Conservation (phyloP, 1,140 invertebrate species). For the Lanistes nyassanus region DNA sequence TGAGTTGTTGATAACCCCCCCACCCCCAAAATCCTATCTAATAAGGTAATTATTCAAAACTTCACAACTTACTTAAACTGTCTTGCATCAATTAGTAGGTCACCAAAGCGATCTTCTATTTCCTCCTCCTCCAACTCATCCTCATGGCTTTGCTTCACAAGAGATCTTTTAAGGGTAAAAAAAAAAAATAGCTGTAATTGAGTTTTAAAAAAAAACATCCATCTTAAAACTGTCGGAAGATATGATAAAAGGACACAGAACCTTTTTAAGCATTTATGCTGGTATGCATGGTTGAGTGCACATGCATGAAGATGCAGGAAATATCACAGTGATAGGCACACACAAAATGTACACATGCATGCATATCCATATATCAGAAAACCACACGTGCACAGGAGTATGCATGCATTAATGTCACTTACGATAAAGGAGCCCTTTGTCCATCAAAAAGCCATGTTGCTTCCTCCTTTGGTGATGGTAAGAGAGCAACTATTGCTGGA, state of each 20-base stretch:
- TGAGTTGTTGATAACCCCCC: no score
- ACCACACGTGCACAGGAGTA: neutral
- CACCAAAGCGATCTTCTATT: constrained; percentile 31
- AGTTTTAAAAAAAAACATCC: no score
- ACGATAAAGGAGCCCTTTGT: constrained; percentile 39
- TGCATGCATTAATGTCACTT: constrained; percentile 24
- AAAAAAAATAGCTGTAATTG: neutral
- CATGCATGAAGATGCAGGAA: neutral
- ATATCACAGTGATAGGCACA: neutral
- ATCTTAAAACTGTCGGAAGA: no score
- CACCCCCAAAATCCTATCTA: no score
- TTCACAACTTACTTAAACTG: constrained; percentile 45
- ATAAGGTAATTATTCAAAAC: no score
- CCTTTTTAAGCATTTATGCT: no score
- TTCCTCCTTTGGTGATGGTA: constrained; percentile 65
- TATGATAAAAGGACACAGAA: no score
- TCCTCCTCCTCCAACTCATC: constrained; percentile 38
- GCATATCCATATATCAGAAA: neutral
- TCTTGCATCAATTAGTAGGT: constrained; percentile 40
- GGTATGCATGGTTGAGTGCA: no score
- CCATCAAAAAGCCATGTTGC: constrained; percentile 60
- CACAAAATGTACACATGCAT: neutral
- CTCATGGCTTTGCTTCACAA: neutral
- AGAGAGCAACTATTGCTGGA: constrained; percentile 62
- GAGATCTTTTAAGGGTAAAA: neutral